phyloP scores from a whole-genome alignment of 2,888 invertebrate species.

The Neoascia interrupta region DNA sequence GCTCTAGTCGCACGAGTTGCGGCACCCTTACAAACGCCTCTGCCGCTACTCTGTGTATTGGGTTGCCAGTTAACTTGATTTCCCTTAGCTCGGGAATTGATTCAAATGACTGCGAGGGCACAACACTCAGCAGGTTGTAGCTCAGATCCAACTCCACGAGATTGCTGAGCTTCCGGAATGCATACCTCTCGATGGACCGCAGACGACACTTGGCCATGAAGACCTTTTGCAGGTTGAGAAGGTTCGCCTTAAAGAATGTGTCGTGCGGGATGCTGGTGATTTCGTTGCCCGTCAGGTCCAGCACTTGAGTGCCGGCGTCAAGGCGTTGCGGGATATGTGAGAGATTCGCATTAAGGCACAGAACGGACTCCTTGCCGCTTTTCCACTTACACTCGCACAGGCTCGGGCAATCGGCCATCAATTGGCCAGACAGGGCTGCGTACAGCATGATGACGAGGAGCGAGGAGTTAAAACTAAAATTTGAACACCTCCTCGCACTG shows the following conservation, averaged over 20 bases:
- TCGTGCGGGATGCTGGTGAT: conserved; percentile 85
- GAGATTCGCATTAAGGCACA: conserved; percentile 88
- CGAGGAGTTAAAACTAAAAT: conserved; percentile 57
- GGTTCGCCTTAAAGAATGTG: conserved; percentile 87
- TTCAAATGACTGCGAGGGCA: conserved; percentile 88
- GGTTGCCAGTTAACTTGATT: conserved; percentile 87
- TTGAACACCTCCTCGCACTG: conserved; percentile 30
- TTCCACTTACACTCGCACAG: conserved; percentile 94
- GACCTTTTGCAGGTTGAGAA: conserved; percentile 90
- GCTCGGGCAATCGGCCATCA: conserved; percentile 84
- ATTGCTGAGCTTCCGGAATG: conserved; percentile 89
- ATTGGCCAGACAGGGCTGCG: conserved; percentile 73
- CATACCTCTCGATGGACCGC: conserved; percentile 85
- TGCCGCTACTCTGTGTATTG: conserved; percentile 85
- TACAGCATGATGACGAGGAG: conserved; percentile 61
- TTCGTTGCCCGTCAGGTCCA: conserved; percentile 88
- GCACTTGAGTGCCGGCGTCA: conserved; percentile 88
- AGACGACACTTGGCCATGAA: conserved; percentile 87
- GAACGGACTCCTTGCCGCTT: conserved; percentile 91
- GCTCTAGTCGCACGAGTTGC: conserved; percentile 86
- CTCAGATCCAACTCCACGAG: conserved; percentile 90
- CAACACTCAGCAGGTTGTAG: conserved; percentile 84
- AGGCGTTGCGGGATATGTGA: conserved; percentile 87
- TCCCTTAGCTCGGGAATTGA: conserved; percentile 88
- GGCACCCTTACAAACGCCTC: conserved; percentile 85